These are phyloP conservation scores for Hydriomena furcata DNA, from an alignment of 2,888 invertebrate genomes.

Conservation along the genomic window DNA sequence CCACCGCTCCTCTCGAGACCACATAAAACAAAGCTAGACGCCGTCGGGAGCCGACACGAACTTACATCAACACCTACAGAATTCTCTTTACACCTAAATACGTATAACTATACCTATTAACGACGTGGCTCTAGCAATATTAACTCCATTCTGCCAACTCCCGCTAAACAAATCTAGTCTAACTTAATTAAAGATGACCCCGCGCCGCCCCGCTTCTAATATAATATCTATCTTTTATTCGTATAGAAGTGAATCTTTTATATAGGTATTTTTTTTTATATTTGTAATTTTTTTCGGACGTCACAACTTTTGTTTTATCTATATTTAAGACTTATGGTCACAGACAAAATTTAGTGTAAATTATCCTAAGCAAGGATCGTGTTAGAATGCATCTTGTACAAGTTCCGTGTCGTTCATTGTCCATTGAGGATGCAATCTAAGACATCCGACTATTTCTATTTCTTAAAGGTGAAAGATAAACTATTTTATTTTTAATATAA, in stretches of 20 bases:
- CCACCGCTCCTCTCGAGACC: slow-evolving; percentile 18
- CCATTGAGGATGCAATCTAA: slow-evolving; percentile 30
- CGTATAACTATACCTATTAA: slow-evolving; percentile 13
- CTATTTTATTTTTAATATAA: slow-evolving; percentile 41
- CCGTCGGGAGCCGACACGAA: slow-evolving; percentile 16
- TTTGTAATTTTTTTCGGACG: slow-evolving; percentile 74
- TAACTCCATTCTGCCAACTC: slow-evolving; percentile 22
- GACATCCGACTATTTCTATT: slow-evolving; percentile 50
- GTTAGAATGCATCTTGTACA: slow-evolving; percentile 46
- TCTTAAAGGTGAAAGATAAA: slow-evolving; percentile 53
- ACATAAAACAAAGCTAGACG: slow-evolving; percentile 22
- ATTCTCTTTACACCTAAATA: slow-evolving; percentile 14
- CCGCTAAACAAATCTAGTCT: slow-evolving; percentile 49
- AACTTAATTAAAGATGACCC: slow-evolving; percentile 51
- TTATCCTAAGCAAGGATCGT: slow-evolving; percentile 53
- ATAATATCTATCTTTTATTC: slow-evolving; percentile 66
- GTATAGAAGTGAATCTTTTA: slow-evolving; percentile 69
- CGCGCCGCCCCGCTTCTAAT: slow-evolving; percentile 61
- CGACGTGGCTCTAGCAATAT: no score
- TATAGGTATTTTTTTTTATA: slow-evolving; percentile 65
- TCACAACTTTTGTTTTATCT: slow-evolving; percentile 62
- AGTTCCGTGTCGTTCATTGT: neutral
- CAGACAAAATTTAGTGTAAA: slow-evolving; percentile 67
- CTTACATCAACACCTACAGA: slow-evolving; percentile 19
- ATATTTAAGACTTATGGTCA: slow-evolving; percentile 52